Conservation (phyloP, 2,888 invertebrate species). For the Nowickia ferox region DNA sequence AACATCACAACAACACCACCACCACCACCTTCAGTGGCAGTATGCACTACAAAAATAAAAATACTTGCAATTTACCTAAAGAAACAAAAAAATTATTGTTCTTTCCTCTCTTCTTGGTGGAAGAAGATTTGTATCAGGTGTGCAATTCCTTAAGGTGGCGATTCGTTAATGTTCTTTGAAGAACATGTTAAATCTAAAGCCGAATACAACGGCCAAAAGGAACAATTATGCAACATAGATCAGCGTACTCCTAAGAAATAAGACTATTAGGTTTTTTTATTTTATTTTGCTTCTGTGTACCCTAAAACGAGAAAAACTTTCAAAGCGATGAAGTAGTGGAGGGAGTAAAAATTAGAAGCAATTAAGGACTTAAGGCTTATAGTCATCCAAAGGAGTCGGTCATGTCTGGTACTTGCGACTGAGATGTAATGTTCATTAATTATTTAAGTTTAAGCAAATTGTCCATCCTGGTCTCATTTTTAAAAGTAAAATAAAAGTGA, state of each 20-base stretch:
- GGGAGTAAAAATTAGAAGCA: not conserved
- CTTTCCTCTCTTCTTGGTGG: conserved; percentile 18
- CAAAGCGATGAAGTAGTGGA: not conserved
- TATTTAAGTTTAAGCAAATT: too few relatives aligned
- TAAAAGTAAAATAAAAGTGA: too few relatives aligned
- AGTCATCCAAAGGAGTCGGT: not conserved
- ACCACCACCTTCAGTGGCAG: conserved; percentile 37
- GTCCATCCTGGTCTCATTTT: not conserved
- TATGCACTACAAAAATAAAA: conserved; percentile 41
- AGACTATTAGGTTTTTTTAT: conserved; percentile 5
- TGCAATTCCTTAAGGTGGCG: conserved; percentile 75
- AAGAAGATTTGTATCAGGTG: conserved; percentile 77
- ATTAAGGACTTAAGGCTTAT: not conserved
- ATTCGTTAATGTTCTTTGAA: conserved; percentile 69
- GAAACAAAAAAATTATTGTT: not conserved
- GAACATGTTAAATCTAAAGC: conserved; percentile 65
- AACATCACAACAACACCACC: conserved; percentile 10
- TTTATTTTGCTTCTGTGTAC: conserved; percentile 44
- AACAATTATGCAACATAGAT: conserved; percentile 19
- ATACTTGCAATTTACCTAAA: conserved; percentile 39
- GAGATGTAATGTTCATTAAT: too few relatives aligned
- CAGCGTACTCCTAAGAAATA: not conserved
- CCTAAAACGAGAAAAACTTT: conserved; percentile 13
- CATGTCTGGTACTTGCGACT: not conserved
- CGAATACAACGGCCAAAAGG: conserved; percentile 46